Percentiles rank a stretch among this genome's conserved stretches.
Conservation (phyloP, 2,113 vertebrate genomes). For the Tragelaphus buxtoni region DNA sequence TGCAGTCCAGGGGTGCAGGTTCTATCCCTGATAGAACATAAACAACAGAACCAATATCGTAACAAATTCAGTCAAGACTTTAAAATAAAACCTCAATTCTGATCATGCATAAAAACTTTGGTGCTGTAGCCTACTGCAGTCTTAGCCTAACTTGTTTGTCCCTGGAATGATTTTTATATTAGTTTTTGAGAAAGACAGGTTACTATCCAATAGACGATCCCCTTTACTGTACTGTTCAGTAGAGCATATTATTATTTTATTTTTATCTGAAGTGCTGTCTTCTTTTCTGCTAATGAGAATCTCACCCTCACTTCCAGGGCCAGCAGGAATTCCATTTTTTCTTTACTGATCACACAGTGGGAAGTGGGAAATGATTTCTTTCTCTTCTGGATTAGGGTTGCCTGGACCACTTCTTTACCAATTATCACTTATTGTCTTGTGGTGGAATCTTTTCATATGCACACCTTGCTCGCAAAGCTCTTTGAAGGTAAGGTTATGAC, state of each 20-base stretch:
- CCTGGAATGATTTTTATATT: neutral
- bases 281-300: neutral
- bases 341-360: neutral
- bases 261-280: neutral
- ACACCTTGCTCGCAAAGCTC: neutral
- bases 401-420: neutral
- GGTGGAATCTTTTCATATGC: neutral
- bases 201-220: neutral
- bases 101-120: neutral
- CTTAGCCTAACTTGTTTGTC: neutral
- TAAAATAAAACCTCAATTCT: neutral
- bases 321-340: neutral
- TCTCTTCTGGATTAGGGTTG: neutral
- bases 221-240: neutral
- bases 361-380: neutral
- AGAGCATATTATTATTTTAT: neutral
- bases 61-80: neutral
- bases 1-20: too few relatives aligned
- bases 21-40: neutral
- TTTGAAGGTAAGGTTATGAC: neutral
- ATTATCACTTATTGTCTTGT: neutral
- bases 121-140: neutral
- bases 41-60: neutral
- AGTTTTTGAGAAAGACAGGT: neutral
- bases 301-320: neutral